Base-by-base conservation (phyloP, 2,888 invertebrate genomes). In the Monochamus alternatus region DNA sequence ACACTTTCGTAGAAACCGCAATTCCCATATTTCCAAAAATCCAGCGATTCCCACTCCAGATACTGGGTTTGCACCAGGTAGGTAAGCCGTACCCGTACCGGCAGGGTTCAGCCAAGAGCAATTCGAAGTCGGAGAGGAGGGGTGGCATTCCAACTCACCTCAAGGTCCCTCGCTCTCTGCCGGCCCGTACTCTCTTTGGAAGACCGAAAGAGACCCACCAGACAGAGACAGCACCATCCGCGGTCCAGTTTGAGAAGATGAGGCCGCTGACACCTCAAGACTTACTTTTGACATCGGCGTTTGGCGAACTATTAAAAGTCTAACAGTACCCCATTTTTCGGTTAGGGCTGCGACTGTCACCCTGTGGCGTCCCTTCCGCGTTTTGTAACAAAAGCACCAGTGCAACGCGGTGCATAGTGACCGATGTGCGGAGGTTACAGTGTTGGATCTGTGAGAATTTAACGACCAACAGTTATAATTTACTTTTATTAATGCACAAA, bases 101-200 rank as follows among this genome's bases (percentile, higher is more conserved):
- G 65, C 65, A 65, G 66, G 52, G 66, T 66, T 66, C 52, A 66
- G 52, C 51, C 52, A 47, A 66, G 52, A 66, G 66, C 66, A 66
- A 66, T 66, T 66, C 52, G 52, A 9, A 66, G 66, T 52, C 52
- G 52, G 70, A 76, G 74, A 80, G 82, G 81, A 80, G 83, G 83
- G 84, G 80, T 80, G 75, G 83, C 85, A 85, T 85, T 85, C 85
- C 84, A 81, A 75, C 73, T 63, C 68, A 77, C 77, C 79, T 81
- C 85, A 85, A 85, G 85, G 85, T 81, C 82, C 81, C 80, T 81
- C 76, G 68, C 62, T 70, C 75, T 78, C 70, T 62, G 75, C 67
- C 73, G 75, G 69, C 14, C 60, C 69, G 22, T 51, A 38, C 32
- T 47, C 71, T 63, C 63, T 63, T 63, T 31, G 51, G 31, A 63